These are phyloP conservation scores for Entelurus aequoreus DNA, from an alignment of 2,113 vertebrate species.

Conservation along the genomic window DNA sequence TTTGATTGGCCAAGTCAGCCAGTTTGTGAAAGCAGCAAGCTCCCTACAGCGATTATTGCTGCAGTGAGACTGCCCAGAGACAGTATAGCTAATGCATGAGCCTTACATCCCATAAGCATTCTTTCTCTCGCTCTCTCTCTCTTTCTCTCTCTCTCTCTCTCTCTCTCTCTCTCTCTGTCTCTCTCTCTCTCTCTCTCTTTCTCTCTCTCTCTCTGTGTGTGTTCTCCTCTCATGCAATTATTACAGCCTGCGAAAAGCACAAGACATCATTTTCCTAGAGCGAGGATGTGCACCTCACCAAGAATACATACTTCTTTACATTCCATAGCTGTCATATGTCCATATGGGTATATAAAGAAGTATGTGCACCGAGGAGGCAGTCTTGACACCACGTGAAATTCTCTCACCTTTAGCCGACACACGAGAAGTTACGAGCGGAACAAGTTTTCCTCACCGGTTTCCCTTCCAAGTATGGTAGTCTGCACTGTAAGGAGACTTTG, in stretches of 20 bases:
- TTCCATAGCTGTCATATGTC: constrained; percentile 99
- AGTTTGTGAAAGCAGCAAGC: constrained; percentile 56
- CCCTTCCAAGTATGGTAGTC: constrained; percentile 68
- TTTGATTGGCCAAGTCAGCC: constrained; percentile 63
- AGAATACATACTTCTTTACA: constrained; percentile 99
- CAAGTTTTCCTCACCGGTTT: constrained; percentile 49
- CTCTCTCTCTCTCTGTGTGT: constrained; percentile 14
- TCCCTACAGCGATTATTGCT: constrained; percentile 65
- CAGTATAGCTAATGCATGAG: constrained; percentile 69
- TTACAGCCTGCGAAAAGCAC: constrained; percentile 43
- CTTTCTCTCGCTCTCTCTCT: constrained; percentile 14
- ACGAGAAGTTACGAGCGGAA: constrained; percentile 58
- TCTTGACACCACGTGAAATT: constrained; percentile 47
- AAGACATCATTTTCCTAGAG: constrained; percentile 38
- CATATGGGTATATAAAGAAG: constrained; percentile 99
- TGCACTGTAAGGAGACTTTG: constrained; percentile 74
- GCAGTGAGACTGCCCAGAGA: constrained; percentile 72
- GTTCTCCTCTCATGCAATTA: constrained; percentile 16
- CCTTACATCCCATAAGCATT: constrained; percentile 44
- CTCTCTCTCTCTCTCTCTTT: constrained; percentile 11
- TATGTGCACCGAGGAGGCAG: constrained; percentile 95
- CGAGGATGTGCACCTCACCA: constrained; percentile 80
- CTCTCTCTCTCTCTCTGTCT: constrained; percentile 10
- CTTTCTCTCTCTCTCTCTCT: not conserved
- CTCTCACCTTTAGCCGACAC: constrained; percentile 67